Conservation (phyloP, 2,797 vertebrate species). For the Nasua narica region DNA sequence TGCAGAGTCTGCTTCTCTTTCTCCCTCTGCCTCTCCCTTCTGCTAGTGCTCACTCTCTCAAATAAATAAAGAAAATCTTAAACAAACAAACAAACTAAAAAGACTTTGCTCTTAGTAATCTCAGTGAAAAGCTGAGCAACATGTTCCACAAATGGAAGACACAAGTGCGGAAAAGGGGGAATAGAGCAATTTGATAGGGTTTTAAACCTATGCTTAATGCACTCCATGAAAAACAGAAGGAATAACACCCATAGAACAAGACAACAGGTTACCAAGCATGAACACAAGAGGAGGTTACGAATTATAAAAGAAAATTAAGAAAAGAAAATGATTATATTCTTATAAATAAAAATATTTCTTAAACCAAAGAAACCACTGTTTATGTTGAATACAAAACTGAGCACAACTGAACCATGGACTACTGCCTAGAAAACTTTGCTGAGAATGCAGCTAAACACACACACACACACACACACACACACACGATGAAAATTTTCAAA, state of each 20-base stretch:
- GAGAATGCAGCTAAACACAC: not conserved
- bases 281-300: too few relatives aligned
- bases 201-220: not conserved
- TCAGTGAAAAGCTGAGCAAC: not conserved
- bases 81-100: too few relatives aligned
- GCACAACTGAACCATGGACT: not conserved
- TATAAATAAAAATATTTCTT: not conserved
- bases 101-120: not conserved
- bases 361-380: not conserved
- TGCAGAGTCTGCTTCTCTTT: too few relatives aligned
- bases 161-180: not conserved
- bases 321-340: not conserved
- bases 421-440: too few relatives aligned
- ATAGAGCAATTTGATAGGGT: not conserved
- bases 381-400: not conserved
- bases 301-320: not conserved
- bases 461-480: too few relatives aligned
- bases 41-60: too few relatives aligned
- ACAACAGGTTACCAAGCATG: not conserved
- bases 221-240: not conserved
- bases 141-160: not conserved
- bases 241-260: not conserved
- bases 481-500: not conserved
- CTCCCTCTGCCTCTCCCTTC: too few relatives aligned
- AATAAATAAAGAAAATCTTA: too few relatives aligned